Evolutionary conservation across 2,113 vertebrate genomes (phyloP), one percentile per base, ranked within the genome.

Genomic region (Leucosticte australis): DNA sequence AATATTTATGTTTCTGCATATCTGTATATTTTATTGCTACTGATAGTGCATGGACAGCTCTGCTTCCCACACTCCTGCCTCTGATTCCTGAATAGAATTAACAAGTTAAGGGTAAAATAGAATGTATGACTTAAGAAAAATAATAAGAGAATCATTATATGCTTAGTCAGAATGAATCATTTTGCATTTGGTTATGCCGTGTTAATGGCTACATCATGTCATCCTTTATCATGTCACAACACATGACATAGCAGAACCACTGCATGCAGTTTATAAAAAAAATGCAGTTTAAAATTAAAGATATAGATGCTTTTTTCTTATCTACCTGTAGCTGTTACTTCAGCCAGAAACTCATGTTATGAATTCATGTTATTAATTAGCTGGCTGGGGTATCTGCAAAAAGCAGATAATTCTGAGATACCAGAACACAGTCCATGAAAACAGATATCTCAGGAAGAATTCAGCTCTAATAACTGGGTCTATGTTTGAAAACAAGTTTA

Each of bases 371-470:
- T 92, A 92, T 91, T 96, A 96, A 97, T 97, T 96, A 96, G 57
- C 68, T 69, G 16, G 57, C 39, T 87, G 41, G 42, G 80, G 91
- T 97, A 95, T 94, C 95, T 97, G 92, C 16, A 57, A 93, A 95
- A 69, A 92, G 70, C 89, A 97, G 90, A 83, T 97, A 96, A 74
- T 89, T 89, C 83, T 90, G 42, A 96, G 95, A 97, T 95, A 93
- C 22, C 41, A 74, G 41, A 55, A 26, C 50, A 52, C 39, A 59
- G 74, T 65, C n/a, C 50, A 63, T 82, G 93, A 63, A 71, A 33
- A 37, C 35, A 82, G 80, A 8, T 55, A 39, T 68, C 73, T 85
- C 49, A 83, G 84, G 67, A 93, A 52, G 63, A 86, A 68, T 56
- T 83, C 11, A 30, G 14, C 53, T 91, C 11, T 92, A 46, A 70